Conservation (phyloP, 2,113 vertebrate genomes). For the Aphelocoma coerulescens region DNA sequence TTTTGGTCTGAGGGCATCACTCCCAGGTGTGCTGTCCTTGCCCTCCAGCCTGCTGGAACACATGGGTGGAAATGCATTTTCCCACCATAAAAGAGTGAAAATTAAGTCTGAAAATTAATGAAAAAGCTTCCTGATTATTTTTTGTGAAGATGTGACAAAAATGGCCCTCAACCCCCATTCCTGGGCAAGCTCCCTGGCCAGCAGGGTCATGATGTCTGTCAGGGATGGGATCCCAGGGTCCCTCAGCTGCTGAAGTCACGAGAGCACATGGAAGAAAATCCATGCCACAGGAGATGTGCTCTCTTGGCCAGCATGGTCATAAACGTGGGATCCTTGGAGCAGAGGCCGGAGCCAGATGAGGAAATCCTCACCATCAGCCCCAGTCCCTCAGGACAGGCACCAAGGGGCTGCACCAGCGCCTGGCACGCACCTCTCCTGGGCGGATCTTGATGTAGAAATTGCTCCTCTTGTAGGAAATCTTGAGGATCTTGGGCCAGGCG, state of each 20-base stretch:
- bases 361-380: not conserved
- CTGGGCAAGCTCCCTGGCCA: not conserved
- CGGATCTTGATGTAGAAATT: constrained; percentile 99
- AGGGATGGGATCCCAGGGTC: not conserved
- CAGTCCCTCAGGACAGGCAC: not conserved
- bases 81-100: not conserved
- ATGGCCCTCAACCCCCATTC: not conserved
- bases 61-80: not conserved
- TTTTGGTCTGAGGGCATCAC: not conserved
- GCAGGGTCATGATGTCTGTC: fast-evolving
- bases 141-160: not conserved
- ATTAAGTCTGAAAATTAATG: not conserved
- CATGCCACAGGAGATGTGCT: not conserved
- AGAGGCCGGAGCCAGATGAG: not conserved
- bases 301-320: not conserved
- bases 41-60: not conserved
- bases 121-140: not conserved
- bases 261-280: not conserved
- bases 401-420: not conserved
- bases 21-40: not conserved
- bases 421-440: constrained; percentile 87
- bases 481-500: constrained; percentile 99
- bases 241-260: not conserved
- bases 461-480: constrained; percentile 98
- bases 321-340: not conserved